Evolutionary conservation across 2,113 vertebrate species (phyloP).

Genomic region (Phoxinus phoxinus): DNA sequence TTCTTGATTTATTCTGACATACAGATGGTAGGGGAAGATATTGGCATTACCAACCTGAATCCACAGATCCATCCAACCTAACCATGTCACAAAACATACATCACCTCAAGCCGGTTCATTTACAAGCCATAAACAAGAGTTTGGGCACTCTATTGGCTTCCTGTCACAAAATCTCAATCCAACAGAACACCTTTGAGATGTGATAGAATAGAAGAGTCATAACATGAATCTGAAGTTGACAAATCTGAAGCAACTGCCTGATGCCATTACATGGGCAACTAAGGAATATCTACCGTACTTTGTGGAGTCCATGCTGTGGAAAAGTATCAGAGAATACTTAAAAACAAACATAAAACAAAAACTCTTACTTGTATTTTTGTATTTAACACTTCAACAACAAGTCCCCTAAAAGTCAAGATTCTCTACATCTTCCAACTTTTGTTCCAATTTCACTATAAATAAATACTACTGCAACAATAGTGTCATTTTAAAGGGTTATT

Average conservation of each 20-base stretch:
- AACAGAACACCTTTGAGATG: not conserved
- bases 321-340: not conserved
- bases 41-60: not conserved
- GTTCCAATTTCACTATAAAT: not conserved
- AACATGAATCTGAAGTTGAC: not conserved
- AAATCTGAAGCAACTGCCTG: not conserved
- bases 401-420: not conserved
- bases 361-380: not conserved
- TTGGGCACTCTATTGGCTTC: not conserved
- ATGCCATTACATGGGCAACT: not conserved
- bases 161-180: not conserved
- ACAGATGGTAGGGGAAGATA: not conserved
- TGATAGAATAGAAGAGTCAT: not conserved
- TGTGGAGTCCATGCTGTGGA: not conserved
- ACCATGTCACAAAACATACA: conserved; percentile 1
- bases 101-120: not conserved
- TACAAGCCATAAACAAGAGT: not conserved
- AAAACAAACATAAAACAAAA: not conserved
- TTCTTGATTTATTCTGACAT: not conserved
- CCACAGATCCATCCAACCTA: not conserved
- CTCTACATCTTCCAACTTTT: not conserved
- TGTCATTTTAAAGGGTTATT: not conserved
- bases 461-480: not conserved
- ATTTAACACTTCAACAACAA: not conserved
- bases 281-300: not conserved